Percentiles rank a stretch among this genome's conserved stretches.
Evolutionary conservation across 2,797 vertebrate genomes (phyloP).

Genomic region (Rhyacichthys aspro): DNA sequence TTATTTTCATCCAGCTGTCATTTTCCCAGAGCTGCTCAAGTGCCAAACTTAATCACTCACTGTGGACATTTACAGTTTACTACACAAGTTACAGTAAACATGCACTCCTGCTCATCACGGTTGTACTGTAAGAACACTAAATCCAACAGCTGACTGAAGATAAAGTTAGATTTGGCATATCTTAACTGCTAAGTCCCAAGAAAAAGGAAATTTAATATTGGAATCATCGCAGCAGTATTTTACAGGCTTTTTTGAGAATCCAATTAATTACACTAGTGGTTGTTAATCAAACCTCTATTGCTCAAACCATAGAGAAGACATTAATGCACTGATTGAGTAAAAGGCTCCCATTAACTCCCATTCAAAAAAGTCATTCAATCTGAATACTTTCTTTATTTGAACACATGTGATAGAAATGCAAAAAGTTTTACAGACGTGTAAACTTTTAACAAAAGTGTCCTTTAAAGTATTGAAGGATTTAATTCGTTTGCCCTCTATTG

Average conservation of each 20-base stretch:
- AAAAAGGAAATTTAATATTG: constrained; percentile 10
- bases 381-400: too few species aligned
- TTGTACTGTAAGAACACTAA: constrained; percentile 10
- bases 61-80: constrained; percentile 35
- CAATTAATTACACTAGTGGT: constrained; percentile 8
- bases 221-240: constrained; percentile 1
- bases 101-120: constrained; percentile 11
- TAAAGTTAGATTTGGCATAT: constrained; percentile 5
- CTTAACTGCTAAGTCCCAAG: neutral
- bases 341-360: neutral
- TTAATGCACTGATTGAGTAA: constrained; percentile 3
- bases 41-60: constrained; percentile 41
- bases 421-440: too few species aligned
- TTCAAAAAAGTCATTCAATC: neutral
- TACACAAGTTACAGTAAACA: constrained; percentile 18
- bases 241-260: neutral
- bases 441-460: too few species aligned
- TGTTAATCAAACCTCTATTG: constrained; percentile 9
- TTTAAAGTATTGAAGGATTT: too few species aligned
- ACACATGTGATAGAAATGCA: too few species aligned
- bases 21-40: constrained; percentile 45
- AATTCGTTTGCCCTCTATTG: too few species aligned
- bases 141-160: constrained; percentile 20
- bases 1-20: constrained; percentile 60
- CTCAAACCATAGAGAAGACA: constrained; percentile 1